Evolutionary conservation across 2,888 invertebrate species (phyloP).

Genomic region (Rotaria magnacalcarata): DNA sequence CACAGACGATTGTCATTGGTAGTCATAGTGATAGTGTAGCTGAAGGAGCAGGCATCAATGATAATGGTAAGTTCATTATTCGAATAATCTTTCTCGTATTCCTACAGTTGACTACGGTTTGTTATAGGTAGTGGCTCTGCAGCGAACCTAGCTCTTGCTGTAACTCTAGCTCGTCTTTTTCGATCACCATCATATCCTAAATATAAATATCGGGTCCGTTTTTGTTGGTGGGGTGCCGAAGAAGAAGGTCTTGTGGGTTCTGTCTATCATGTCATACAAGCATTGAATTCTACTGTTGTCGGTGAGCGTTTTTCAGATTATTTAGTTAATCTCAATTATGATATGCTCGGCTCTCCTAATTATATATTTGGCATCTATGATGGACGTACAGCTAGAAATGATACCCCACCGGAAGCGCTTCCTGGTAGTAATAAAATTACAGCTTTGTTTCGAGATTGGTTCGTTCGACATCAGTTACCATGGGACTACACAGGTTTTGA

Average conservation of each 20-base stretch:
- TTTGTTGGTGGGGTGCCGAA: slow-evolving; percentile 26
- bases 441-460: neutral
- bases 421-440: neutral
- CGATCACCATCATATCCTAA: neutral
- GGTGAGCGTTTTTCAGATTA: slow-evolving; percentile 6
- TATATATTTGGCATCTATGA: slow-evolving; percentile 2
- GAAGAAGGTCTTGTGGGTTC: neutral
- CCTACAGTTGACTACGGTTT: neutral
- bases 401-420: neutral
- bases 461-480: neutral
- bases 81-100: too few relatives aligned
- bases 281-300: neutral
- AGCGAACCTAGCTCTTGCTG: neutral
- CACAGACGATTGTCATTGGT: neutral
- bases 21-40: slow-evolving; percentile 20
- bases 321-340: neutral
- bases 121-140: neutral
- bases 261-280: neutral
- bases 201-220: neutral
- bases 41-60: neutral
- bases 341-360: slow-evolving; percentile 11
- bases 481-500: neutral
- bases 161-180: neutral
- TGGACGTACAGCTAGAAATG: neutral
- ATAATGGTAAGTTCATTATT: neutral